These are phyloP conservation scores for Alauda arvensis DNA, from an alignment of 2,797 vertebrate genomes.

Conservation along the genomic window DNA sequence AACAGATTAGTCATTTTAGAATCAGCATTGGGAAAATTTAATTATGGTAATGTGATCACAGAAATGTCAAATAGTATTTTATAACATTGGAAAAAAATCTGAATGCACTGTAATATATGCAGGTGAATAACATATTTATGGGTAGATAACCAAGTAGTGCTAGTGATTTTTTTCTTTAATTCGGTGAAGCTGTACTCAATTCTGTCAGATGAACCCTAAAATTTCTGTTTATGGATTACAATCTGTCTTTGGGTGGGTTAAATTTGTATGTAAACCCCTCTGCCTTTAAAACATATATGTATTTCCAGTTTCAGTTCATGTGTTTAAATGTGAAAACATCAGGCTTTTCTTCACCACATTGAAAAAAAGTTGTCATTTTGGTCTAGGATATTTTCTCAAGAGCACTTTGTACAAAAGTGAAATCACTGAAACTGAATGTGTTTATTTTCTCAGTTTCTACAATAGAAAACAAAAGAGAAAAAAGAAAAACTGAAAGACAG, in stretches of 20 bases:
- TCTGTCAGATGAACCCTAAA: not conserved
- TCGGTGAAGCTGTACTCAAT: not conserved
- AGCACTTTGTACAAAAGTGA: fast-evolving
- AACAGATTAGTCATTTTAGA: not conserved
- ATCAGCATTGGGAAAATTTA: not conserved
- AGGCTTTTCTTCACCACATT: not conserved
- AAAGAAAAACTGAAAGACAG: not conserved
- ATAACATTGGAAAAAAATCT: not conserved
- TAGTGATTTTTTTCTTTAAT: not conserved
- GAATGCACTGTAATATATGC: not conserved
- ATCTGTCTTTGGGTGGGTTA: not conserved
- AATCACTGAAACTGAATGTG: not conserved
- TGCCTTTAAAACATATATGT: not conserved
- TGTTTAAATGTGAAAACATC: not conserved
- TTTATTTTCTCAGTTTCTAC: not conserved
- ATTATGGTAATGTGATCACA: not conserved
- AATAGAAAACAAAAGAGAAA: not conserved
- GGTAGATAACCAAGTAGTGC: not conserved
- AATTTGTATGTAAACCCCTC: not conserved
- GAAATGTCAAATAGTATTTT: not conserved
- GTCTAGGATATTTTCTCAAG: not conserved
- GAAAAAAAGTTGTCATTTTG: not conserved
- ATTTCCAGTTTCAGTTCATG: not conserved
- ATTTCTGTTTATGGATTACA: not conserved
- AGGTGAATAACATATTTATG: not conserved